Evolutionary conservation across 1,140 invertebrate genomes (phyloP).

Genomic region (Euschistus heros): DNA sequence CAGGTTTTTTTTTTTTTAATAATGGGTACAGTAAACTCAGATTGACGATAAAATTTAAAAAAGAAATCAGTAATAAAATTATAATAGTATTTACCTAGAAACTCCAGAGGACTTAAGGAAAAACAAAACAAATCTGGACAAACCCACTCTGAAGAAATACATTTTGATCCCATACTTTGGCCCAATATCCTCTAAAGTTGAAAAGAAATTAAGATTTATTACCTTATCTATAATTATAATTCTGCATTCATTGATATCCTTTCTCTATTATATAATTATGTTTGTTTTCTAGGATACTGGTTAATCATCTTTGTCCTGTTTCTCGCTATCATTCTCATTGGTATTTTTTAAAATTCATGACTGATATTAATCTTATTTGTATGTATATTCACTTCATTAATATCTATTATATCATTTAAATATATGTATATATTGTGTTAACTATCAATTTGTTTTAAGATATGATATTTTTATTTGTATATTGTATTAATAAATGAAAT

Average conservation of each 20-base stretch:
- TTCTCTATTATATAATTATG: conserved; percentile 2
- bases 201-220: background rate
- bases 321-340: conserved; percentile 38
- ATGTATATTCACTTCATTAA: too few relatives aligned
- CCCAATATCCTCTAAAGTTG: too few relatives aligned
- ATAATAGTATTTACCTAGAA: background rate
- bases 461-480: too few relatives aligned
- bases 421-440: too few relatives aligned
- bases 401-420: too few relatives aligned
- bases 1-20: too few relatives aligned
- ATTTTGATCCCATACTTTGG: too few relatives aligned
- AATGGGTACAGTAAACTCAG: conserved; percentile 21
- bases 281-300: conserved; percentile 43
- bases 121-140: background rate
- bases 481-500: too few relatives aligned
- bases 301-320: conserved; percentile 52
- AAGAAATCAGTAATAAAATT: background rate
- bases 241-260: conserved; percentile 27
- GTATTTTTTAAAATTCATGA: background rate
- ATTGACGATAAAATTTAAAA: conserved; percentile 11
- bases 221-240: conserved; percentile 15
- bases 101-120: background rate
- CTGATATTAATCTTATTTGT: too few relatives aligned
- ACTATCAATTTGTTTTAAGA: too few relatives aligned
- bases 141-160: too few relatives aligned